These are phyloP conservation scores for Leptosomus discolor DNA, from an alignment of 2,113 vertebrate genomes.

Conservation along the genomic window DNA sequence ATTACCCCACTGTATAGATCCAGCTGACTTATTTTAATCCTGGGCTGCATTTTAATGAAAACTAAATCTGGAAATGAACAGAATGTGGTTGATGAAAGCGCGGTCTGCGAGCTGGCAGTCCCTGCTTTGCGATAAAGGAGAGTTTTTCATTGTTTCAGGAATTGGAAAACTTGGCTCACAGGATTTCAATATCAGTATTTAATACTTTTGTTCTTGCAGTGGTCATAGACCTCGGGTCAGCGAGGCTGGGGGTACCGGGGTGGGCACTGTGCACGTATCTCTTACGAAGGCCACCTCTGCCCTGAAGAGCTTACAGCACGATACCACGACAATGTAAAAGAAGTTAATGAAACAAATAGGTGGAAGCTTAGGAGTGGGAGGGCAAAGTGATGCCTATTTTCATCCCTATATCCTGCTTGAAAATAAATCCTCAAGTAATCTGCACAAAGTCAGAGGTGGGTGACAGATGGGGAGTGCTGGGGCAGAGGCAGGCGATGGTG, in stretches of 20 bases:
- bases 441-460: neutral
- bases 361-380: neutral
- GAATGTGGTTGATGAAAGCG: neutral
- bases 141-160: neutral
- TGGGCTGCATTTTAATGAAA: neutral
- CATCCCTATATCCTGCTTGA: neutral
- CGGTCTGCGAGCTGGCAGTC: neutral
- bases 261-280: neutral
- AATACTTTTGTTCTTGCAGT: neutral
- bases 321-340: neutral
- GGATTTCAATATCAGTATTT: neutral
- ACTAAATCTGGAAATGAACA: neutral
- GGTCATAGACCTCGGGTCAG: accelerated
- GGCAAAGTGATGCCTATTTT: neutral
- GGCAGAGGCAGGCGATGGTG: neutral
- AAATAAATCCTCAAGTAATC: neutral
- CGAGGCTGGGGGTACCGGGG: accelerated
- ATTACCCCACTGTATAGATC: neutral
- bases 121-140: neutral
- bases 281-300: neutral
- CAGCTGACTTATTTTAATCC: neutral
- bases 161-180: neutral
- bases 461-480: neutral
- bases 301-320: neutral
- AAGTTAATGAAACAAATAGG: neutral